Percentiles rank a stretch among this genome's conserved stretches.
Evolutionary conservation across 2,113 vertebrate species (phyloP).

Genomic region (Odocoileus virginianus): DNA sequence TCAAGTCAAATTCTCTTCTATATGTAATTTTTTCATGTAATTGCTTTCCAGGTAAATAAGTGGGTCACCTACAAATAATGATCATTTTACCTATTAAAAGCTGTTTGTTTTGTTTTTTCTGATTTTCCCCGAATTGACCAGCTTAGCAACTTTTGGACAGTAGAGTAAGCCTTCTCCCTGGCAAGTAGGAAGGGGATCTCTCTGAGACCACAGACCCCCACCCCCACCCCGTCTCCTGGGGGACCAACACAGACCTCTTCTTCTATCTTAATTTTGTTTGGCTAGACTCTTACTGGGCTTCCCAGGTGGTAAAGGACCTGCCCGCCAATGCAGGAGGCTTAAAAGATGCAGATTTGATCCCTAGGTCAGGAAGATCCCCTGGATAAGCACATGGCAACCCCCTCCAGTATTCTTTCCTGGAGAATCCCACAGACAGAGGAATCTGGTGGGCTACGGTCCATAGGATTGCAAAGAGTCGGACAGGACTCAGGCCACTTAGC

Average conservation of each 20-base stretch:
- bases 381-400: not conserved
- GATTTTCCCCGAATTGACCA: not conserved
- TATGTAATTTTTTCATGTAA: not conserved
- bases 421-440: not conserved
- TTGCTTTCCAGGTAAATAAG: not conserved
- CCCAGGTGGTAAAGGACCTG: not conserved
- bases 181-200: not conserved
- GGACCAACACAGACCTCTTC: not conserved
- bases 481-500: not conserved
- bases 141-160: not conserved
- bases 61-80: not conserved
- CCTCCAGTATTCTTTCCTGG: not conserved
- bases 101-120: not conserved
- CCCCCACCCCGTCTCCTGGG: not conserved
- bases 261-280: not conserved
- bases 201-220: not conserved
- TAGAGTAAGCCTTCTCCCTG: not conserved
- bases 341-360: not conserved
- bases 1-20: not conserved
- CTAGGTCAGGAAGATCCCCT: not conserved
- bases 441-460: not conserved
- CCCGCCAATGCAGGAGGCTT: not conserved
- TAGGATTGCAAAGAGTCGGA: not conserved
- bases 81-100: not conserved
- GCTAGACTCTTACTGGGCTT: not conserved